Evolutionary conservation across 2,888 invertebrate species (phyloP).

Genomic region (Dinocampus coccinellae): DNA sequence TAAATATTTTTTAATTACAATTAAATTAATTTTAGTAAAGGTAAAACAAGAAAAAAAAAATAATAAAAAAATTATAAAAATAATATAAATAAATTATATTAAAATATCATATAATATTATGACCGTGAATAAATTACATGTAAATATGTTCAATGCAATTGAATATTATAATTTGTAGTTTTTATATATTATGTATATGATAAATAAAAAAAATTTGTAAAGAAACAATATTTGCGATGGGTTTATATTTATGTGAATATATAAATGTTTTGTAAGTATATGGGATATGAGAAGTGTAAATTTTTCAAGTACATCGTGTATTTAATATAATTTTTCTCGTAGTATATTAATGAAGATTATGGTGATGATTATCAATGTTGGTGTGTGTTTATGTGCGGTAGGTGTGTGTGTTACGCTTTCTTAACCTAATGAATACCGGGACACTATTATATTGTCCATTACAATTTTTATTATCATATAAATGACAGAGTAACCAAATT

Average conservation of each 20-base stretch:
- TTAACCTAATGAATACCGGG: constrained; percentile 61
- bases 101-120: background rate
- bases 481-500: no score
- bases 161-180: background rate
- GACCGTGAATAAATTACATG: background rate
- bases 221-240: background rate
- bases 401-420: constrained; percentile 64
- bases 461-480: no score
- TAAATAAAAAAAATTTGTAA: background rate
- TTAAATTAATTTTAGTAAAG: no score
- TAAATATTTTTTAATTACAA: background rate
- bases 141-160: constrained; percentile 1
- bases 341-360: background rate
- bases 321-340: background rate
- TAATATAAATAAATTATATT: background rate
- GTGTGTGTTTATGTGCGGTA: no score
- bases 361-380: no score
- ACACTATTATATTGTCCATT: constrained; percentile 54
- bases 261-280: background rate
- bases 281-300: background rate
- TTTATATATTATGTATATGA: background rate
- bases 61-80: background rate
- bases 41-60: background rate
- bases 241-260: background rate
- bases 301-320: constrained; percentile 11